Evolutionary conservation across 2,113 vertebrate genomes (phyloP).

Genomic region (Callipepla squamata): DNA sequence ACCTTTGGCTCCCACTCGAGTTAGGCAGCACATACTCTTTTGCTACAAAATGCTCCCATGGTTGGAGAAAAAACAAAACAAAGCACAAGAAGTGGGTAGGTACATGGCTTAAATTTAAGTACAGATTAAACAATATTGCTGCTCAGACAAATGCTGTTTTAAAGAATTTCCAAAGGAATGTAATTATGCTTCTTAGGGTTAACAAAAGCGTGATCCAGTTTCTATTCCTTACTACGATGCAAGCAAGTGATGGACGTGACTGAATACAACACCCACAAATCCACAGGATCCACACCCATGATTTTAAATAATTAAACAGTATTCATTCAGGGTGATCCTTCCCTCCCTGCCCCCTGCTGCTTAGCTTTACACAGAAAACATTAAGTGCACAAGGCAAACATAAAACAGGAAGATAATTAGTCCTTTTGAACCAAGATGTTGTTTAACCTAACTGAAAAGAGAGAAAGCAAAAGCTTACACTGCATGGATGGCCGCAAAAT

Average conservation of each 20-base stretch:
- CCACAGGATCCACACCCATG: not conserved
- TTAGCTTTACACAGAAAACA: slow-evolving; percentile 47
- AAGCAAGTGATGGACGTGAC: not conserved
- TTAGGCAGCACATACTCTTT: not conserved
- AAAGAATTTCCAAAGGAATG: slow-evolving; percentile 12
- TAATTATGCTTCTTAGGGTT: not conserved
- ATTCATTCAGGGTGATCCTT: not conserved
- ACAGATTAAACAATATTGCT: not conserved
- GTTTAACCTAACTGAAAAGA: slow-evolving; percentile 48
- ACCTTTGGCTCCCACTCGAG: fast-evolving
- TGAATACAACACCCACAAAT: slow-evolving; percentile 9
- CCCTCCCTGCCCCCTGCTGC: not conserved
- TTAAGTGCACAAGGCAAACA: not conserved
- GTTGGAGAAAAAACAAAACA: not conserved
- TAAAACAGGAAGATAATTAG: slow-evolving; percentile 14
- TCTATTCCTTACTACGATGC: not conserved
- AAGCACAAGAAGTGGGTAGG: not conserved
- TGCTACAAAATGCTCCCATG: not conserved
- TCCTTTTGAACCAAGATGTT: slow-evolving; percentile 34
- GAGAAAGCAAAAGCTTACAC: slow-evolving; percentile 11
- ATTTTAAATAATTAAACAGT: slow-evolving; percentile 13
- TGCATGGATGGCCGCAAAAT: not conserved
- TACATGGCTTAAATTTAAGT: not conserved
- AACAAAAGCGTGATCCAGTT: not conserved
- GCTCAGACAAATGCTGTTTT: not conserved